phyloP scores from a whole-genome alignment of 2,888 invertebrate genomes.

The Nemapogon koenigi region DNA sequence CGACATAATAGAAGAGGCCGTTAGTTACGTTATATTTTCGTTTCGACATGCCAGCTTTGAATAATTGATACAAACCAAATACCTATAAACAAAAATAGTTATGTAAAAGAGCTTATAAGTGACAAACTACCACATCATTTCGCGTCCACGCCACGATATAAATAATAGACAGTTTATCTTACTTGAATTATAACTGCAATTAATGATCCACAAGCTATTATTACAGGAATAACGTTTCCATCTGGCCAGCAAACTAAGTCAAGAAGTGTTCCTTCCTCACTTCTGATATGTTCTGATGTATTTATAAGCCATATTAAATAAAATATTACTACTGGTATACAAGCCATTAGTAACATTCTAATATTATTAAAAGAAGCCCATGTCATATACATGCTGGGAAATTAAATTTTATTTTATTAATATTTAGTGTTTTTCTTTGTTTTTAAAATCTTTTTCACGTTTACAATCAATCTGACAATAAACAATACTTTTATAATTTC shows the following conservation, averaged over 20 bases:
- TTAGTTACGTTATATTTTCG: slow-evolving; percentile 48
- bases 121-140: too few species aligned
- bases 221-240: slow-evolving; percentile 53
- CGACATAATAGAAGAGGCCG: slow-evolving; percentile 50
- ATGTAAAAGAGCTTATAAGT: too few species aligned
- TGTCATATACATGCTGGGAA: slow-evolving; percentile 42
- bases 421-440: slow-evolving; percentile 17
- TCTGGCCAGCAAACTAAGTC: slow-evolving; percentile 57
- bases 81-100: slow-evolving; percentile 23
- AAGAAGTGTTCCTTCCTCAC: slow-evolving; percentile 48
- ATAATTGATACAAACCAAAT: slow-evolving; percentile 49
- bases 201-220: slow-evolving; percentile 44
- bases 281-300: slow-evolving; percentile 50
- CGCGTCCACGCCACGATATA: too few species aligned
- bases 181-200: slow-evolving; percentile 54
- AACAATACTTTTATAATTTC: too few species aligned
- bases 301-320: slow-evolving; percentile 54
- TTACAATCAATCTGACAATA: too few species aligned
- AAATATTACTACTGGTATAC: slow-evolving; percentile 52
- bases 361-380: slow-evolving; percentile 57
- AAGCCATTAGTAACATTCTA: slow-evolving; percentile 51
- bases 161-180: too few species aligned
- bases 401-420: slow-evolving; percentile 14
- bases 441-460: too few species aligned
- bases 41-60: slow-evolving; percentile 47